A percentile compares a stretch with the other conserved stretches of the same genome.
Evolutionary conservation across 1,140 invertebrate species (phyloP).

Genomic region (Ips typographus): DNA sequence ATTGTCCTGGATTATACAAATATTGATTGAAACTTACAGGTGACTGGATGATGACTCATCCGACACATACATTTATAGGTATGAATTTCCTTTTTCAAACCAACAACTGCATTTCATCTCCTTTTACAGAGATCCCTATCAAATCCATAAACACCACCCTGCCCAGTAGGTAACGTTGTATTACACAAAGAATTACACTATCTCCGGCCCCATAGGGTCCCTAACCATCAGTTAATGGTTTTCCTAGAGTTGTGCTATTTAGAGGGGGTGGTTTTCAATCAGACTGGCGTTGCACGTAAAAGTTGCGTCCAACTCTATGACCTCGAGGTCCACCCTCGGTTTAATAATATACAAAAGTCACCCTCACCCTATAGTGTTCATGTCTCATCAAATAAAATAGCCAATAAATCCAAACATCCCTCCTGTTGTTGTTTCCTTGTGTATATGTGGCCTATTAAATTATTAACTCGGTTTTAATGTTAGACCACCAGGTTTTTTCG

Average conservation of each 20-base stretch:
- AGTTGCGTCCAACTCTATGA: background rate
- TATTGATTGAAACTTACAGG: too few species aligned
- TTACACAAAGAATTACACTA: constrained; percentile 26
- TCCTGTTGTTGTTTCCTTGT: background rate
- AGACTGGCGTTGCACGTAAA: background rate
- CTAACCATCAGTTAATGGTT: constrained; percentile 25
- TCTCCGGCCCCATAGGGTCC: constrained; percentile 4
- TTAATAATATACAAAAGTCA: constrained; percentile 17
- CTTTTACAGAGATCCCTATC: constrained; percentile 21
- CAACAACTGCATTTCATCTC: background rate
- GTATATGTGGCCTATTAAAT: constrained; percentile 33
- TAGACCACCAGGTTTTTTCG: too few species aligned
- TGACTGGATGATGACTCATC: too few species aligned
- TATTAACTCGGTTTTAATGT: constrained; percentile 35
- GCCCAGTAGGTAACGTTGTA: constrained; percentile 21
- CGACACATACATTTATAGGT: background rate
- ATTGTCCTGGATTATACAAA: too few species aligned
- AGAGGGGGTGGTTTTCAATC: background rate
- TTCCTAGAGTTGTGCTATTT: constrained; percentile 7
- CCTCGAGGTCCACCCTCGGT: constrained; percentile 7
- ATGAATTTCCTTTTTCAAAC: background rate
- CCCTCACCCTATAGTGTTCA: constrained; percentile 24
- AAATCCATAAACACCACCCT: constrained; percentile 17
- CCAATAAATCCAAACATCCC: constrained; percentile 32
- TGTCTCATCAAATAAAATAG: constrained; percentile 32